Conservation (phyloP, 1,140 invertebrate species). For the Hydropsyche tenuis region DNA sequence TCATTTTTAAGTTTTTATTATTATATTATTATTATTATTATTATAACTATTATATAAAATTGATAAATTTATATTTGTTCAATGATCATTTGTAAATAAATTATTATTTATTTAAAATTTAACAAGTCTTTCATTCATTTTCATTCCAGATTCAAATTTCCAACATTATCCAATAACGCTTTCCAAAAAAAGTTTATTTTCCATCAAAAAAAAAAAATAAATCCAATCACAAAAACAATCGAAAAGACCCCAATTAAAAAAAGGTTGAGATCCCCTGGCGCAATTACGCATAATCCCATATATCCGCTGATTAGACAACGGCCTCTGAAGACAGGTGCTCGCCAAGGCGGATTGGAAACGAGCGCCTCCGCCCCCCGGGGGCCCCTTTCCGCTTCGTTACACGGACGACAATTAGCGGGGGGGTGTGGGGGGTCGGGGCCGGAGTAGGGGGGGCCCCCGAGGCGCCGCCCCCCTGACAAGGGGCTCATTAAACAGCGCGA, state of each 20-base stretch:
- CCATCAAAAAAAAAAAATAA: too few relatives aligned
- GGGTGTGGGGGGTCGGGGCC: background rate
- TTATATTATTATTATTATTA: conserved; percentile 39
- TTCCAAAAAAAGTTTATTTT: too few relatives aligned
- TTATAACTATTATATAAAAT: conserved; percentile 31
- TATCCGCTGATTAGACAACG: too few relatives aligned
- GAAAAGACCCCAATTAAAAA: background rate
- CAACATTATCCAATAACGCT: too few relatives aligned
- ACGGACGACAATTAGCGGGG: conserved; percentile 44
- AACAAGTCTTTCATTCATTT: conserved; percentile 11
- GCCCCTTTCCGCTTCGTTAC: conserved; percentile 39
- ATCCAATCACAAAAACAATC: too few relatives aligned
- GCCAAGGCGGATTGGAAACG: background rate
- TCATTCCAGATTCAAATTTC: background rate
- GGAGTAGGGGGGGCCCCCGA: conserved; percentile 8
- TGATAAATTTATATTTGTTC: conserved; percentile 47
- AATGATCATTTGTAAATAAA: conserved; percentile 47
- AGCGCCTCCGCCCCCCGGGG: background rate
- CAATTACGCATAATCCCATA: background rate
- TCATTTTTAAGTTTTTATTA: conserved; percentile 34
- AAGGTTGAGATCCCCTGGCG: background rate
- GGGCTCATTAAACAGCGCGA: conserved; percentile 47
- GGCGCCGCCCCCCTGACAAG: conserved; percentile 30
- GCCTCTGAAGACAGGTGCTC: background rate
- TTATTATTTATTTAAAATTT: conserved; percentile 45